Base-by-base conservation (phyloP, 2,113 vertebrate genomes). In the Urocitellus parryii region DNA sequence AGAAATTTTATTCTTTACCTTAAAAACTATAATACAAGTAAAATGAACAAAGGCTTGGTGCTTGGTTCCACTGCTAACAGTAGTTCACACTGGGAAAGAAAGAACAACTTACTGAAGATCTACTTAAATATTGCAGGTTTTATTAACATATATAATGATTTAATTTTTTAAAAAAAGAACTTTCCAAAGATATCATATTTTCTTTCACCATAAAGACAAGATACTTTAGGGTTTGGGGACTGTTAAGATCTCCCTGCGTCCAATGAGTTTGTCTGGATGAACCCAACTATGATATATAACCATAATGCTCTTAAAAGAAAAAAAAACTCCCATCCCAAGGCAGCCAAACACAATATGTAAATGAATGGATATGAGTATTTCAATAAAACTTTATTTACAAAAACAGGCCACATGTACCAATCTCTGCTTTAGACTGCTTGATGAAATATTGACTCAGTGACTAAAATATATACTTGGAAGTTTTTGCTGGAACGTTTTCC, bases 131-230 rank as follows among this genome's bases (percentile, higher is more conserved):
- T 51, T 51, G 48, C 12, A 2, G 12, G 48, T 51, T 51, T 51
- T 51, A 51, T 51, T 51, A 51, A 51, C 48, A 51, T 51, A 51
- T 51, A 51, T 13, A 51, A 51, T 51, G 48, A 51, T 51, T 70
- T 56, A 78, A n/a, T 77, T 94, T 39, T n/a, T n/a, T n/a, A n/a
- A 18, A 32, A 48, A 14, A 68, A 53, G 48, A 10, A 58, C 42
- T 88, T 81, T 88, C 34, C 32, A 79, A 65, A 73, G 34, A 25
- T 34, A 32, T 34, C 70, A 18, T 80, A 10, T 84, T 24, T 45
- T 73, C 93, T 91, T 51, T 92, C 53, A 95, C 24, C 39, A 83
- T 32, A 58, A 85, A 88, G 34, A 39, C 39, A 84, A 97, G 90
- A 86, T 56, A 96, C 65, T 76, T 83, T 77, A 70, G 63, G 25